phyloP scores from a whole-genome alignment of 2,888 invertebrate species.

The Ligdia adustata region DNA sequence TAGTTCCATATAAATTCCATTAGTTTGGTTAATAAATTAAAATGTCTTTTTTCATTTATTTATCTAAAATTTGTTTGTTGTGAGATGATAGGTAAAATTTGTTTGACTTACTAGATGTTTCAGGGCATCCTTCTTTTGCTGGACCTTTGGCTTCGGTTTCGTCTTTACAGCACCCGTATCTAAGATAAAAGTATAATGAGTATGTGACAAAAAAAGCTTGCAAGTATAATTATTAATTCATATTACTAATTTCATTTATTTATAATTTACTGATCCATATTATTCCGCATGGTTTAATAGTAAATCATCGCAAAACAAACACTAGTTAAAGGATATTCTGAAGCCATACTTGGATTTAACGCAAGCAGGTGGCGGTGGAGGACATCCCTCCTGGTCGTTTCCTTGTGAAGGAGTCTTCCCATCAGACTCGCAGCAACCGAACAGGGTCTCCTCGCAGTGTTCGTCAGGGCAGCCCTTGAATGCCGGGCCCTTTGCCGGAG shows the following conservation, averaged over 20 bases:
- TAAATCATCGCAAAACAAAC: too few relatives aligned
- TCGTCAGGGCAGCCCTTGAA: constrained; percentile 90
- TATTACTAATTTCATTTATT: too few relatives aligned
- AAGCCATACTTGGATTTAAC: constrained; percentile 76
- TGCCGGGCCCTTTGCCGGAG: constrained; percentile 88
- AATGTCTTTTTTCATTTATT: too few relatives aligned
- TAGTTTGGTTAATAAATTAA: too few relatives aligned
- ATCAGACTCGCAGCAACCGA: constrained; percentile 93
- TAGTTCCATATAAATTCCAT: too few relatives aligned
- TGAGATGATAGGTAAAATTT: too few relatives aligned
- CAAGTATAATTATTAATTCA: too few relatives aligned
- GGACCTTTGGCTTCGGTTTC: constrained; percentile 87
- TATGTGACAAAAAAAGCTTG: neutral
- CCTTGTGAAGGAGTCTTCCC: constrained; percentile 90
- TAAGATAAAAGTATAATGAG: constrained; percentile 35
- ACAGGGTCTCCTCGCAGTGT: constrained; percentile 90
- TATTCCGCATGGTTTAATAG: too few relatives aligned
- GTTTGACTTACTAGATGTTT: constrained; percentile 51
- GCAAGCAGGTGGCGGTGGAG: constrained; percentile 85
- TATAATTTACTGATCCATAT: too few relatives aligned
- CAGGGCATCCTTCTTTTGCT: constrained; percentile 78
- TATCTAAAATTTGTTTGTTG: too few relatives aligned
- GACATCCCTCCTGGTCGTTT: constrained; percentile 93
- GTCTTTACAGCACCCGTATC: constrained; percentile 90
- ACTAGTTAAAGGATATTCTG: too few relatives aligned